Evolutionary conservation across 2,888 invertebrate genomes (phyloP).

Genomic region (Phorcus lineatus): DNA sequence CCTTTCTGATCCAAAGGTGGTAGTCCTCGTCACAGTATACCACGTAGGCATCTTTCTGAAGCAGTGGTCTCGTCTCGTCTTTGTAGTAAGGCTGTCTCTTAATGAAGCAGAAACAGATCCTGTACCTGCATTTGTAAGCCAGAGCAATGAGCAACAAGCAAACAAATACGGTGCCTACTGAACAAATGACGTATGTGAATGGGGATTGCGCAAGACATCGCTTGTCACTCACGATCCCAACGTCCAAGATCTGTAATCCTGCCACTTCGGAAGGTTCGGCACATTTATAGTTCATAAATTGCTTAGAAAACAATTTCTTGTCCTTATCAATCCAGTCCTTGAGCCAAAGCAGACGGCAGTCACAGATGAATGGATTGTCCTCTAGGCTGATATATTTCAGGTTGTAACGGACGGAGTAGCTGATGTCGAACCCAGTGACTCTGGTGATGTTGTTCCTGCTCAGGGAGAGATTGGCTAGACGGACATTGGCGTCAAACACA

Average conservation of each 20-base stretch:
- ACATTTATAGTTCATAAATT: conserved; percentile 1
- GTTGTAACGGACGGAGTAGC: not conserved
- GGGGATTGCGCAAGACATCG: not conserved
- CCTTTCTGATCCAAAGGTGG: not conserved
- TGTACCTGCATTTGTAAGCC: not conserved
- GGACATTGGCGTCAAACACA: not conserved
- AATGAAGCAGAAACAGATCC: not conserved
- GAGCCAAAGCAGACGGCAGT: not conserved
- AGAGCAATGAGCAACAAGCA: not conserved
- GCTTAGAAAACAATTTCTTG: not conserved
- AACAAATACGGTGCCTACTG: not conserved
- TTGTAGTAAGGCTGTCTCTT: not conserved
- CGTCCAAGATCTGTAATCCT: not conserved
- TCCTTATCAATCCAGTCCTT: not conserved
- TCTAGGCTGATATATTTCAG: not conserved
- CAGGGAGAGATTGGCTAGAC: not conserved
- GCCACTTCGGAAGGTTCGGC: not conserved
- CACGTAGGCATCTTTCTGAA: not conserved
- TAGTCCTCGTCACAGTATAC: conserved; percentile 8
- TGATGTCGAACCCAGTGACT: not conserved
- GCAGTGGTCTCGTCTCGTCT: not conserved
- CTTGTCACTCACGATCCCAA: not conserved
- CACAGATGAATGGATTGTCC: not conserved
- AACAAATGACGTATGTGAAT: not conserved
- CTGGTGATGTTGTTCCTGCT: not conserved